Evolutionary conservation across 2,797 vertebrate genomes (phyloP), one percentile per base, ranked within the genome.

Genomic region (Danio choprae): DNA sequence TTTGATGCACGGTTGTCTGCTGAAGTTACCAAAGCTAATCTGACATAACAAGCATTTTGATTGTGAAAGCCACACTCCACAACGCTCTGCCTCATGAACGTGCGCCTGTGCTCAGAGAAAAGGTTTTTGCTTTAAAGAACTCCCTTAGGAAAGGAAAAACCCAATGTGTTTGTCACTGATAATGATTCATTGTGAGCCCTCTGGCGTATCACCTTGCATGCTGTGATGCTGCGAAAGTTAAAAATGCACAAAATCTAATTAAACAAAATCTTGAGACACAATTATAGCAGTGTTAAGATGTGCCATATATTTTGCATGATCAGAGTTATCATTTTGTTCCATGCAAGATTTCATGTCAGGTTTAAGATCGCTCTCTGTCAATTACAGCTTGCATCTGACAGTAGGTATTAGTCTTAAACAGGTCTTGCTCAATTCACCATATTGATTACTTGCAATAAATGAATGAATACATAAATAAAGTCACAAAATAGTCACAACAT

Each of bases 131-230:
- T 91, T 89, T 91, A 88, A 92, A 90, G 89, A 78, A 46, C 81
- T 83, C 70, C 86, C 86, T 85, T 77, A 76, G 6, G 55, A 86
- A 85, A 72, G 85, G 83, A 72, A 77, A 62, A 40, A 56, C 77
- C 74, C 67, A 89, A 90, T 89, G 88, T 91, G 88, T 89, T 91
- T 86, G 87, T 84, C 69, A 83, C 46, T 86, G 89, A 92, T 92
- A 91, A 89, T 90, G 87, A 90, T 87, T 89, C 86, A 83, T 71
- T 72, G 85, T 86, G 86, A 68, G 81, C 80, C 84, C n/a, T 5
- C 44, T 80, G 73, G 69, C 85, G 46, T 77, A 48, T 80, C 67
- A 79, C 58, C 44, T 59, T 55, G 43, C 15, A 46, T 68, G 13
- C 68, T 41, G 55, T 60, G 48, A n/a, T n/a, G n/a, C n/a, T n/a